Evolutionary conservation across 1,140 invertebrate genomes (phyloP), one percentile per base, ranked within the genome.

Genomic region (Gonioctena quinquepunctata): DNA sequence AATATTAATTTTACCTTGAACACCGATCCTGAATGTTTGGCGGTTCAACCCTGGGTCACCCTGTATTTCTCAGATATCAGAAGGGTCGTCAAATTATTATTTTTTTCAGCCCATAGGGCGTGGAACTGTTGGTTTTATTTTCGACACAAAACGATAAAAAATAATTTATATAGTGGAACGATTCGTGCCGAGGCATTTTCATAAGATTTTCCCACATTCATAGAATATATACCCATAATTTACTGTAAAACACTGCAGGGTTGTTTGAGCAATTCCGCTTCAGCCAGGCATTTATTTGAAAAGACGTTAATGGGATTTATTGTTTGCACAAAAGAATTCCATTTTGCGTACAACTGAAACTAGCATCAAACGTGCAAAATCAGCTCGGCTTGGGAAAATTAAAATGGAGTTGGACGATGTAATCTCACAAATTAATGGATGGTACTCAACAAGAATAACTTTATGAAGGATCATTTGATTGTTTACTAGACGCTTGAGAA

Each of bases 101-200:
- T n/a, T n/a, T n/a, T n/a, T n/a, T n/a, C n/a, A n/a, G n/a, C n/a
- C n/a, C n/a, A n/a, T n/a, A n/a, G n/a, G n/a, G n/a, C n/a, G n/a
- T n/a, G n/a, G n/a, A n/a, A n/a, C n/a, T n/a, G n/a, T n/a, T n/a
- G n/a, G 33, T 42, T 42, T 42, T 42, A 11, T 42, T 42, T n/a
- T 42, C 11, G 2, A 42, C 33, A n/a, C 33, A 18, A 60, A 28
- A n/a, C 60, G 60, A 62, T 62, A 62, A 42, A 62, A 62, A 62
- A 62, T 62, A 42, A 62, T 62, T 62, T 62, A 62, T 62, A 62
- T 42, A 27, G 60, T 62, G 26, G 21, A 62, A 42, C 60, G 57
- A 60, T 60, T 60, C 57, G 60, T 62, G 60, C 28, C 27, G n/a
- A 3, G 26, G 60, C 60, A 62, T 62, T 62, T 62, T 42, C 42